A percentile compares a stretch with the other conserved stretches of the same genome.
These are phyloP conservation scores for Florisuga fusca DNA, from an alignment of 2,797 vertebrate species.

Conservation along the genomic window DNA sequence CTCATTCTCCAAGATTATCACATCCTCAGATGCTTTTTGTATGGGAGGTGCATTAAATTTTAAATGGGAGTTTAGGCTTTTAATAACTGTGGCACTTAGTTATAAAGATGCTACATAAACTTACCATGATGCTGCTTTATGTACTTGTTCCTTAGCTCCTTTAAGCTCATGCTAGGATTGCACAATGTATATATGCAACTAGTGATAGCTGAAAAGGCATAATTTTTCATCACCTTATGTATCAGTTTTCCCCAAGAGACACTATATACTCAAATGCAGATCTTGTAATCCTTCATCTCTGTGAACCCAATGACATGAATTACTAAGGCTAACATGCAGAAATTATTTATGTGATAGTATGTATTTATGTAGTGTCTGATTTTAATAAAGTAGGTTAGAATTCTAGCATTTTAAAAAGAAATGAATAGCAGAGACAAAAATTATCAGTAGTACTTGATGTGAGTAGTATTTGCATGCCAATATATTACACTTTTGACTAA, in stretches of 20 bases:
- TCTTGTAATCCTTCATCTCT: neutral
- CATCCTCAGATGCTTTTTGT: neutral
- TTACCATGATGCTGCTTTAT: neutral
- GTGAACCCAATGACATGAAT: neutral
- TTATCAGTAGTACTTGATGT: neutral
- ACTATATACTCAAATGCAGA: neutral
- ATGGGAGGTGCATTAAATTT: neutral
- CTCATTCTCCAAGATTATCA: neutral
- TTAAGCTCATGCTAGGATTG: neutral
- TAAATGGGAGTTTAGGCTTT: neutral
- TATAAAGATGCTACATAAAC: neutral
- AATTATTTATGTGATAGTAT: neutral
- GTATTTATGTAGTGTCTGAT: neutral
- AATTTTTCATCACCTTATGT: neutral
- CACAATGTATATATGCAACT: neutral
- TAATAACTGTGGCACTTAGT: neutral
- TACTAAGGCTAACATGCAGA: neutral
- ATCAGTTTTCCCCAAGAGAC: neutral
- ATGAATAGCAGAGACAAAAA: neutral
- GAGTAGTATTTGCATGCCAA: neutral
- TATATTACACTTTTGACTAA: neutral
- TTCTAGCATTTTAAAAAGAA: neutral
- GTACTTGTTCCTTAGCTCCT: neutral
- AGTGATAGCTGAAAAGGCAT: neutral
- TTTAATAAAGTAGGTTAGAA: neutral